Base-by-base conservation (phyloP, 2,797 vertebrate genomes). In the Pteropus rufus region DNA sequence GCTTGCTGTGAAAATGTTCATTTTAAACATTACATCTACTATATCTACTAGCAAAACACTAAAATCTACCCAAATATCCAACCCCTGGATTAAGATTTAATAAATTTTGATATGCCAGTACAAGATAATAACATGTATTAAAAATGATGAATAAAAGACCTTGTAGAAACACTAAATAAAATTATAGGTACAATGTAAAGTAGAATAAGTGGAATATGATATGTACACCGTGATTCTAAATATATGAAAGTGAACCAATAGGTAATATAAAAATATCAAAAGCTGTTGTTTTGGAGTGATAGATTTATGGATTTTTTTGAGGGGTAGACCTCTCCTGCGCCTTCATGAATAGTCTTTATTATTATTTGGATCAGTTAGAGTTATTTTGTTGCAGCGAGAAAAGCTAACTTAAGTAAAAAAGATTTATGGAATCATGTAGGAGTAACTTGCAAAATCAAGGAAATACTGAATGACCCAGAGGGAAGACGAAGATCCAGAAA, bases 11-110 rank as follows among this genome's bases (percentile, higher is more conserved):
- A 81, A 94, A 87, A 41, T 80, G 58, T 75, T 95, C 73, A 75
- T 80, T 91, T 89, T 92, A 91, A 97, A 87, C 29, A 81, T 75
- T 46, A 52, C 31, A 1, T 82, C 56, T 96, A 18, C n/a, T 46
- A 52, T 34, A 1, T 82, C 56, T 96, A 18, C n/a, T 82, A 64
- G 58, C 52, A 90, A 96, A 95, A 94, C 60, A 79, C 73, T 70
- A 83, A 94, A 79, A 80, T 80, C n/a, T 72, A 65, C 52, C 29
- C 84, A 94, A 93, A 94, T 77, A 87, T 46, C n/a, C 29, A 93
- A 85, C 5, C 7, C 69, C 14, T 76, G 39, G 39, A 80, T 89
- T 62, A 56, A 91, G 26, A 81, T 91, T 94, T 93, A 73, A 83
- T 69, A 80, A 87, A 94, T 94, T 83, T 81, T 94, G 70, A 86